Evolutionary conservation across 1,140 invertebrate species (phyloP).

Genomic region (Tachypleus tridentatus): DNA sequence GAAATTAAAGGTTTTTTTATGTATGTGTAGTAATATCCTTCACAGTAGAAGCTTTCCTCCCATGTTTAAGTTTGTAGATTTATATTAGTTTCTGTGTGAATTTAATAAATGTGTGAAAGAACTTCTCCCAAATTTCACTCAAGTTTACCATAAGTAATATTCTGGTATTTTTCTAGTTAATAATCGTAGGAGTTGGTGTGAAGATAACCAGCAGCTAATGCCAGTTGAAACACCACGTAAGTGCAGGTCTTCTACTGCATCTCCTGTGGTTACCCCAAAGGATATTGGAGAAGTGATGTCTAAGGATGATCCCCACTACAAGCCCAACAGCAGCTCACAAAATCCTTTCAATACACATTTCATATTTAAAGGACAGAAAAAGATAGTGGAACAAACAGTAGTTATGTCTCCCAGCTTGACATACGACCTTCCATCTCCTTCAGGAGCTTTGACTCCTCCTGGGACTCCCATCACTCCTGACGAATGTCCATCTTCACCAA

Average conservation of each 20-base stretch:
- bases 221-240: neutral
- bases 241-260: neutral
- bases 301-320: slow-evolving; percentile 60
- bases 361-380: slow-evolving; percentile 36
- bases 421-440: slow-evolving; percentile 46
- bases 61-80: too few species aligned
- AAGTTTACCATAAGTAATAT: too few species aligned
- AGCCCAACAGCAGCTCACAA: slow-evolving; percentile 32
- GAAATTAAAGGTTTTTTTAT: too few species aligned
- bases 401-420: slow-evolving; percentile 40
- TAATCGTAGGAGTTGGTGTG: neutral
- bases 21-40: too few species aligned
- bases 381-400: slow-evolving; percentile 25
- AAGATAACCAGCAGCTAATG: neutral
- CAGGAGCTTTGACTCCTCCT: slow-evolving; percentile 28
- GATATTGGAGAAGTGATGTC: slow-evolving; percentile 62
- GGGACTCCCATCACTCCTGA: neutral
- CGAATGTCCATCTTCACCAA: neutral
- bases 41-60: too few species aligned
- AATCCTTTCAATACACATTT: slow-evolving; percentile 58
- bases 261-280: slow-evolving; percentile 35
- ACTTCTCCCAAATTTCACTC: too few species aligned
- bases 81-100: too few species aligned
- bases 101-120: too few species aligned
- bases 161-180: neutral